Conservation (phyloP, 2,113 vertebrate species). For the Sturnira hondurensis region DNA sequence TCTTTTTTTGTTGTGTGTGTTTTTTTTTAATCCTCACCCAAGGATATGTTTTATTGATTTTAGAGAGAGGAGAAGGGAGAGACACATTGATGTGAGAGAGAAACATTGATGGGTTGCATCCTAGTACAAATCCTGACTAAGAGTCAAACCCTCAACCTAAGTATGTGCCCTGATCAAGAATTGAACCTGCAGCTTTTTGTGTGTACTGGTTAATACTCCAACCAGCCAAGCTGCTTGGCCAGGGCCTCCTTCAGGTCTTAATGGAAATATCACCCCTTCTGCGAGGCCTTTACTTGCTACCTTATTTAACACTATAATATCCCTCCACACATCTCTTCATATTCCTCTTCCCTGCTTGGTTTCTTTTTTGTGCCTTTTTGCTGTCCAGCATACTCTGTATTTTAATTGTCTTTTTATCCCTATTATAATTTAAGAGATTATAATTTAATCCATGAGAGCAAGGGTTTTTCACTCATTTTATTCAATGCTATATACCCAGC, state of each 20-base stretch:
- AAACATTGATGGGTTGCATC: too few species aligned
- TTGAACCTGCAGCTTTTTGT: too few species aligned
- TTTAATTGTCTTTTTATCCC: not conserved
- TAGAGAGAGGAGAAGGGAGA: too few species aligned
- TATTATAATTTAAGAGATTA: not conserved
- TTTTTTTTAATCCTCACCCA: too few species aligned
- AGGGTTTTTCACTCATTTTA: slow-evolving; percentile 17
- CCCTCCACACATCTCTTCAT: not conserved
- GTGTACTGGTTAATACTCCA: too few species aligned
- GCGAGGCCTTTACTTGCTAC: not conserved
- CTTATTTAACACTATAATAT: not conserved
- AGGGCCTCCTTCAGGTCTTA: not conserved
- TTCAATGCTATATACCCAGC: not conserved
- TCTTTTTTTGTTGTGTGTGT: not conserved
- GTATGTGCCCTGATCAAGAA: too few species aligned
- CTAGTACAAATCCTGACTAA: too few species aligned
- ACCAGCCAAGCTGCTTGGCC: too few species aligned
- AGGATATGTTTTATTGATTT: too few species aligned
- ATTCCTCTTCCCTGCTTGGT: not conserved
- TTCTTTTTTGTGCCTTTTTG: not conserved
- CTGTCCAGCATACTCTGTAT: not conserved
- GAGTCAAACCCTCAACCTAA: too few species aligned
- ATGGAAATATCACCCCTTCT: not conserved
- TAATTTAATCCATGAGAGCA: not conserved
- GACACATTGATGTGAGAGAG: too few species aligned